These are phyloP conservation scores for Gallinago jamesoni DNA, from an alignment of 2,113 vertebrate genomes.

Conservation along the genomic window DNA sequence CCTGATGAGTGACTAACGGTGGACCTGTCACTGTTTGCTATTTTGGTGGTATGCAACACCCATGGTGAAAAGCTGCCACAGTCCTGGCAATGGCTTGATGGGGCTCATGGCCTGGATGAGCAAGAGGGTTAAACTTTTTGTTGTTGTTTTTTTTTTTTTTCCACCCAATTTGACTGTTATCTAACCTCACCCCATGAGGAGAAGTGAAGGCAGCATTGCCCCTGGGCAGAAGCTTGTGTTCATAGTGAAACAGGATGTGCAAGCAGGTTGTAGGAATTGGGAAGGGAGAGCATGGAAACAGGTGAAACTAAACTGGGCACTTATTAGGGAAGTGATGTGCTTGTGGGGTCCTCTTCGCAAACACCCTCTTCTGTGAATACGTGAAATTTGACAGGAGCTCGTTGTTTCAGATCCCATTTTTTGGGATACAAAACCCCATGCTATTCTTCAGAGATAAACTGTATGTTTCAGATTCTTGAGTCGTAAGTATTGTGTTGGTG, in stretches of 20 bases:
- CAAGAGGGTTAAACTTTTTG: not conserved
- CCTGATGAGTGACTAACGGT: not conserved
- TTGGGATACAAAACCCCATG: not conserved
- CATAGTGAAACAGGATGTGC: slow-evolving; percentile 75
- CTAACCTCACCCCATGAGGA: not conserved
- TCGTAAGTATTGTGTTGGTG: not conserved
- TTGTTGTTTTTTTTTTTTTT: rapidly evolving
- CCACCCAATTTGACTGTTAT: not conserved
- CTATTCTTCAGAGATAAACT: not conserved
- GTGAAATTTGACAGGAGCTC: slow-evolving; percentile 30
- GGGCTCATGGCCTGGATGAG: not conserved
- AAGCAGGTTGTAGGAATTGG: slow-evolving; percentile 57
- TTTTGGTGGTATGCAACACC: not conserved
- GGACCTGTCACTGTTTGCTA: not conserved
- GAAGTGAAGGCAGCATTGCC: slow-evolving; percentile 51
- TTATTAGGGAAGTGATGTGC: slow-evolving; percentile 49
- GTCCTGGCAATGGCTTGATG: not conserved
- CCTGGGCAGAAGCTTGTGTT: slow-evolving; percentile 30
- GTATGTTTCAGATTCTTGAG: not conserved
- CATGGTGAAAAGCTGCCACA: not conserved
- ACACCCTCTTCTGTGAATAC: not conserved
- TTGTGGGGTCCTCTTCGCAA: slow-evolving; percentile 23
- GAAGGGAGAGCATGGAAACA: slow-evolving; percentile 37
- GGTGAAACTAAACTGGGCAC: slow-evolving; percentile 42
- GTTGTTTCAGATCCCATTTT: slow-evolving; percentile 39